A percentile compares a stretch with the other conserved stretches of the same genome.
Conservation (phyloP, 2,888 invertebrate species). For the Saturnia pavonia region DNA sequence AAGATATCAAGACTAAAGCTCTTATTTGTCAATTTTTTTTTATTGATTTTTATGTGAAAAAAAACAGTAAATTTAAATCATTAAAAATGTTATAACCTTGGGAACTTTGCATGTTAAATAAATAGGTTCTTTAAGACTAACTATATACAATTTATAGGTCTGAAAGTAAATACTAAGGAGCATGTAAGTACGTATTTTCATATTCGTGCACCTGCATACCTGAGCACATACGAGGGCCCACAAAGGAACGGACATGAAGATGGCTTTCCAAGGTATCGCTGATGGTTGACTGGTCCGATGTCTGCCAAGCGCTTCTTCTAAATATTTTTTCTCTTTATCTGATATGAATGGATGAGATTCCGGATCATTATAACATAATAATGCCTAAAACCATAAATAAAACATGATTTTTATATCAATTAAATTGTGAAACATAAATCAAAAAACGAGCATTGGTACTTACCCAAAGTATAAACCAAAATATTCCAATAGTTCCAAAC, state of each 20-base stretch:
- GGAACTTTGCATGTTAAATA: too few species aligned
- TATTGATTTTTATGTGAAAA: too few species aligned
- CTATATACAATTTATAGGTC: too few species aligned
- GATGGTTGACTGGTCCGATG: conserved; percentile 79
- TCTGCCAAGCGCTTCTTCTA: conserved; percentile 84
- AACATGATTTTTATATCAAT: neutral
- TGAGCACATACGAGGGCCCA: conserved; percentile 90
- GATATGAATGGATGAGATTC: conserved; percentile 88
- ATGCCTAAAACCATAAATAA: conserved; percentile 53
- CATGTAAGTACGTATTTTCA: too few species aligned
- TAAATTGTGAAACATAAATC: neutral
- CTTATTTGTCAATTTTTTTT: neutral
- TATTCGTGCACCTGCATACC: conserved; percentile 56
- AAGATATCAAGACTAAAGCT: neutral
- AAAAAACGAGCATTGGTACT: conserved; percentile 40
- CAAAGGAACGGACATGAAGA: conserved; percentile 86
- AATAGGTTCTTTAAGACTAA: too few species aligned
- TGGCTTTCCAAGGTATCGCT: conserved; percentile 87
- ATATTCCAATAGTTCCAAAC: conserved; percentile 87
- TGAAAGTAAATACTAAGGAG: too few species aligned
- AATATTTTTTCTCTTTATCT: conserved; percentile 85
- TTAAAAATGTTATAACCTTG: too few species aligned
- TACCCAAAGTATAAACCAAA: conserved; percentile 88
- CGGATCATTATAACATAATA: conserved; percentile 86
- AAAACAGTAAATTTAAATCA: too few species aligned